These are phyloP conservation scores for Fregetta grallaria DNA, from an alignment of 2,113 vertebrate genomes.

Conservation along the genomic window DNA sequence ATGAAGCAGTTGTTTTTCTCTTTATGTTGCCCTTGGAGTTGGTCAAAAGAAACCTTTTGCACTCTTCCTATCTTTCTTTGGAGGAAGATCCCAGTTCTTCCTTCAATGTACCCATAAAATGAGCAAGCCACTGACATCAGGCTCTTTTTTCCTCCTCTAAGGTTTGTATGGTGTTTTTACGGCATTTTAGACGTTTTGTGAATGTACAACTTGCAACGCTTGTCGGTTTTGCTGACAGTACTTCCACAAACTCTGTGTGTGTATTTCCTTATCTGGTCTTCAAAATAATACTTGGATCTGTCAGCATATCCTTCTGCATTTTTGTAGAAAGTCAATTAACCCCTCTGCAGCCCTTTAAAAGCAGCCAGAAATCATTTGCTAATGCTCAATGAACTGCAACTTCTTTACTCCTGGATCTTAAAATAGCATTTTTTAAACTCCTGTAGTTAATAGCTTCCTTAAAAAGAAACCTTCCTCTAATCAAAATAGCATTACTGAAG, in stretches of 20 bases:
- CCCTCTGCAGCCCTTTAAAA: background rate
- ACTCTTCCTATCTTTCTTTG: background rate
- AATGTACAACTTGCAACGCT: background rate
- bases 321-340: constrained; percentile 10
- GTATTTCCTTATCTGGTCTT: background rate
- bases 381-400: background rate
- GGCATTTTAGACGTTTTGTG: background rate
- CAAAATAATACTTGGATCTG: background rate
- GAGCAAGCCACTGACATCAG: background rate
- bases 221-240: background rate
- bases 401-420: background rate
- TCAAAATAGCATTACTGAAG: background rate
- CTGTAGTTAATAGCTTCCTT: constrained; percentile 13
- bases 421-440: constrained; percentile 24
- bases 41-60: background rate
- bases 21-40: background rate
- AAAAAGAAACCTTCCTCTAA: constrained; percentile 5
- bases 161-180: background rate
- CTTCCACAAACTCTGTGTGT: background rate
- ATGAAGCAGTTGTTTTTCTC: background rate
- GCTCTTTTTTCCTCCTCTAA: background rate
- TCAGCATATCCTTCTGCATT: background rate
- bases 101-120: background rate
- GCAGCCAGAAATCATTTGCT: background rate
- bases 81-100: background rate